These are phyloP conservation scores for Eristalinus aeneus DNA, from an alignment of 2,888 invertebrate species.

Conservation along the genomic window DNA sequence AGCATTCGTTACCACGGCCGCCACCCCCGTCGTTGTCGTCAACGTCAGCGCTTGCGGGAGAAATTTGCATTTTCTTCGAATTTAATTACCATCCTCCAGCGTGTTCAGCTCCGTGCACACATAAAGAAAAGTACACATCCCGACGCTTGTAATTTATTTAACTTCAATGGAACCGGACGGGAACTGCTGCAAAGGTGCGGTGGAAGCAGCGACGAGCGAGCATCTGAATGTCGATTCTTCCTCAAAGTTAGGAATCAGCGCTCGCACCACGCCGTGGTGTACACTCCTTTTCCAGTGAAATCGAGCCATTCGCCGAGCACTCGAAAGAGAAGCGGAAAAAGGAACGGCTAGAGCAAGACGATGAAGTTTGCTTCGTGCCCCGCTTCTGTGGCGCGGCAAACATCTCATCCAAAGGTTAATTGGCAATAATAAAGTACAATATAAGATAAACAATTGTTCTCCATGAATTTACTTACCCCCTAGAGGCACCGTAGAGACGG, in stretches of 20 bases:
- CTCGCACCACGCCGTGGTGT: neutral
- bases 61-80: slow-evolving; percentile 56
- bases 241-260: slow-evolving; percentile 1
- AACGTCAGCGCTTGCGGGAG: neutral
- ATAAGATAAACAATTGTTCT: slow-evolving; percentile 63
- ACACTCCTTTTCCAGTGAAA: neutral
- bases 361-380: neutral
- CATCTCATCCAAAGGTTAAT: slow-evolving; percentile 57
- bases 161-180: slow-evolving; percentile 1
- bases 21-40: neutral
- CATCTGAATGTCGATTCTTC: slow-evolving; percentile 43
- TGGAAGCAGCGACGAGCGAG: neutral
- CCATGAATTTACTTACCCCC: slow-evolving; percentile 37
- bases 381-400: slow-evolving; percentile 19
- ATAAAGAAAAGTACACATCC: slow-evolving; percentile 26
- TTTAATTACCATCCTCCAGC: slow-evolving; percentile 50
- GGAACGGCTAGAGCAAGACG: neutral
- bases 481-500: too few species aligned
- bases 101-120: slow-evolving; percentile 8
- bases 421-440: slow-evolving; percentile 62
- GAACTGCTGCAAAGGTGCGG: neutral
- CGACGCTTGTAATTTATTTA: slow-evolving; percentile 40
- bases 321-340: neutral
- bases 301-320: neutral
- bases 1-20: neutral